A percentile compares a stretch with the other conserved stretches of the same genome.
phyloP scores from a whole-genome alignment of 2,113 vertebrate species.

The Sylvilagus bachmani region DNA sequence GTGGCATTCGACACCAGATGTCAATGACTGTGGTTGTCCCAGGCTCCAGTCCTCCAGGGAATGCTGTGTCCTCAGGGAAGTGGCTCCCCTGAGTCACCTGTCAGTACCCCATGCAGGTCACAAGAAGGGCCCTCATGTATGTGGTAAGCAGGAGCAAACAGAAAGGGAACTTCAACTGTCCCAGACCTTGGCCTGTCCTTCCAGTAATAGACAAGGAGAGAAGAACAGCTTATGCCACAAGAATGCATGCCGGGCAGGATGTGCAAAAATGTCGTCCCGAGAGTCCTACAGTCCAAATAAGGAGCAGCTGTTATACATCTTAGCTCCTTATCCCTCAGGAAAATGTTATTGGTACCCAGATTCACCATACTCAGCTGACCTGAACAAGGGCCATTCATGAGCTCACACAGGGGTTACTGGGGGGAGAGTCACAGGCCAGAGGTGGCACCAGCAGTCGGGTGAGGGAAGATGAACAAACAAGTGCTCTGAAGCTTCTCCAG shows the following conservation, averaged over 20 bases:
- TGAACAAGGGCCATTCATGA: background rate
- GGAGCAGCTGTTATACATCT: background rate
- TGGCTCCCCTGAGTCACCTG: background rate
- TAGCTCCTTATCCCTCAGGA: background rate
- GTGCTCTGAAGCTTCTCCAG: background rate
- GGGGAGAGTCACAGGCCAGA: background rate
- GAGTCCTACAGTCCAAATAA: background rate
- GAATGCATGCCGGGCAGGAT: accelerated
- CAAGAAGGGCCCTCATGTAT: background rate
- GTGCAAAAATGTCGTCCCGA: background rate
- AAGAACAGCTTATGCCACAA: background rate
- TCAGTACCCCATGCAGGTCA: background rate
- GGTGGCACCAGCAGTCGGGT: background rate
- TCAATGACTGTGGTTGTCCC: background rate
- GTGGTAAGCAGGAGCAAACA: too few relatives aligned
- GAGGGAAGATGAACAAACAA: background rate
- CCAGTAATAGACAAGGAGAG: background rate
- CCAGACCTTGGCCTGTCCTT: background rate
- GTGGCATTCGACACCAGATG: background rate
- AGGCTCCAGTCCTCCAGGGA: background rate
- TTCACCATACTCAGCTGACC: background rate
- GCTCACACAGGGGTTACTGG: background rate
- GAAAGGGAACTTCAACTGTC: background rate
- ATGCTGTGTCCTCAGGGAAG: background rate
- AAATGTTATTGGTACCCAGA: background rate